Conservation (phyloP, 2,113 vertebrate genomes). For the Albula glossodonta region DNA sequence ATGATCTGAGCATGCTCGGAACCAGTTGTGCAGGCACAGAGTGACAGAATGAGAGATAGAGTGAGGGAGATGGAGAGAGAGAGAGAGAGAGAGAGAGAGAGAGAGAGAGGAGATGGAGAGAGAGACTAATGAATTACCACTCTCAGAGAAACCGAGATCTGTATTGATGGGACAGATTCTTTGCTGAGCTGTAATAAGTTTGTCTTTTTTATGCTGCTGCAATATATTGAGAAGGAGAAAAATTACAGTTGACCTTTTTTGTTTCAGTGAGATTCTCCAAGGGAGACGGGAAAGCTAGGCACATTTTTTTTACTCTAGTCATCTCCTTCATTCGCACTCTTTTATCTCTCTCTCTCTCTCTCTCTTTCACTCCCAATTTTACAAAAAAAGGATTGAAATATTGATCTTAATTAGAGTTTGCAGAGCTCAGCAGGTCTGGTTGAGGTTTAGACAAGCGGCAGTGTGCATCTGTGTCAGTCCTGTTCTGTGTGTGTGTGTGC, state of each 20-base stretch:
- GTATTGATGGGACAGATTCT: constrained; percentile 51
- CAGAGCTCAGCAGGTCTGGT: constrained; percentile 72
- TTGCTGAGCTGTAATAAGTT: constrained; percentile 50
- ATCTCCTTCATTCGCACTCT: constrained; percentile 34
- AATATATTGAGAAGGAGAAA: constrained; percentile 50
- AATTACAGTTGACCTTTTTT: constrained; percentile 69
- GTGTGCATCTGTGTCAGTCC: constrained; percentile 71
- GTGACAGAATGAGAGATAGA: neutral
- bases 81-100: constrained; percentile 10
- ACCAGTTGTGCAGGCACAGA: too few relatives aligned
- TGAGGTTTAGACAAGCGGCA: constrained; percentile 69
- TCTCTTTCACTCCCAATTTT: constrained; percentile 59
- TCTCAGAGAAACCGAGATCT: constrained; percentile 42
- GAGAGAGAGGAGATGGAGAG: constrained; percentile 8
- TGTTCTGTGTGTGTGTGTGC: constrained; percentile 35
- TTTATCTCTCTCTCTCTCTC: constrained; percentile 54
- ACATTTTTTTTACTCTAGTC: constrained; percentile 44
- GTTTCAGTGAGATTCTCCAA: constrained; percentile 52
- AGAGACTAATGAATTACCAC: constrained; percentile 42
- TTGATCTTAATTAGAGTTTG: constrained; percentile 83
- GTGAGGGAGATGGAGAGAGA: neutral
- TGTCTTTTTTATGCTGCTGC: constrained; percentile 49
- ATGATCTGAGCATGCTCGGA: too few relatives aligned
- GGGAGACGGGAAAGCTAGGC: constrained; percentile 50
- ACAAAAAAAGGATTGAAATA: constrained; percentile 76